Evolutionary conservation across 2,113 vertebrate species (phyloP).

Genomic region (Sminthopsis crassicaudata): DNA sequence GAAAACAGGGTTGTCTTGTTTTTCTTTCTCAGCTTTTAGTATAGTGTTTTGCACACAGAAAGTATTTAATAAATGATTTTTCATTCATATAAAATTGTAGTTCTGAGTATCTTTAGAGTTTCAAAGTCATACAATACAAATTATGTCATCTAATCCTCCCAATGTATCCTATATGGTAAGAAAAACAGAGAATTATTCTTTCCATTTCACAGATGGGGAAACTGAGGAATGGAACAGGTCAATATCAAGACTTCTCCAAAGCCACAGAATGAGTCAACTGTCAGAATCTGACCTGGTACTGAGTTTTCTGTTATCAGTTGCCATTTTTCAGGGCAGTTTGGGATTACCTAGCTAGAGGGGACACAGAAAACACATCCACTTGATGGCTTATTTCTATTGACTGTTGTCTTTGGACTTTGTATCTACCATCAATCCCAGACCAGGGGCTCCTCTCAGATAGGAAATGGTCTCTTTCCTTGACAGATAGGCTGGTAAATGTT

Average conservation of each 20-base stretch:
- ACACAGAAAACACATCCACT: background rate
- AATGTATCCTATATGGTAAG: background rate
- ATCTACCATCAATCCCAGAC: background rate
- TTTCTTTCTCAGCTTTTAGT: background rate
- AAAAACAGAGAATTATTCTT: background rate
- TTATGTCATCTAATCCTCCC: background rate
- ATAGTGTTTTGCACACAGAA: background rate
- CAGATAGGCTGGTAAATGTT: background rate
- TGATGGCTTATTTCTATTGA: background rate
- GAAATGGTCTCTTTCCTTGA: background rate
- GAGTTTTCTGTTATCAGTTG: background rate
- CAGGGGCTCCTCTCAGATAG: background rate
- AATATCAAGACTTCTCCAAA: background rate
- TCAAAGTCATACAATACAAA: background rate
- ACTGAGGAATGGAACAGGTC: background rate
- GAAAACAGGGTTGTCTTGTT: background rate
- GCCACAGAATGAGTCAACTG: background rate
- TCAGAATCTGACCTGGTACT: background rate
- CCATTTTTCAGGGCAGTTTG: background rate
- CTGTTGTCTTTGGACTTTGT: background rate
- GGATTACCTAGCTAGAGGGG: background rate
- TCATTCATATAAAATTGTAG: background rate
- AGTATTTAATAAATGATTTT: background rate
- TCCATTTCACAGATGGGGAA: background rate
- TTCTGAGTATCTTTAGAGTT: background rate